Conservation (phyloP, 2,113 vertebrate genomes). For the Gadus chalcogrammus region DNA sequence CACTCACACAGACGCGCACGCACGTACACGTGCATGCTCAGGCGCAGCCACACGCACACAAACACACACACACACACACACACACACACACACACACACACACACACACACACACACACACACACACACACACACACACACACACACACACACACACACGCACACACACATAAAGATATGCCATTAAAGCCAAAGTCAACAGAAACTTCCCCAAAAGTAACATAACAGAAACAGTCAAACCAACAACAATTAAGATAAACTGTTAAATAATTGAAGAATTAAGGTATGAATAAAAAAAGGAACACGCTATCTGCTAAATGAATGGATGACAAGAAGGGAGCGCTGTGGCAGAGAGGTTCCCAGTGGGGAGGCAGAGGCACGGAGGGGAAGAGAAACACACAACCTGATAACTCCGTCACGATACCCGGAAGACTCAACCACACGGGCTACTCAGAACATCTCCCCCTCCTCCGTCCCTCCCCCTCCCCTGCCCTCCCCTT, state of each 20-base stretch:
- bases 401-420: slow-evolving; percentile 56
- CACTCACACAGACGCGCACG: not conserved
- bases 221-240: slow-evolving; percentile 25
- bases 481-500: not conserved
- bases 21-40: not conserved
- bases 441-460: slow-evolving; percentile 60
- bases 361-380: slow-evolving; percentile 47
- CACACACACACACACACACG: slow-evolving; percentile 14
- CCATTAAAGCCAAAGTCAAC: too few relatives aligned
- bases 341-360: slow-evolving; percentile 42
- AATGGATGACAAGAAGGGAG: slow-evolving; percentile 46
- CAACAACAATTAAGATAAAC: slow-evolving; percentile 59
- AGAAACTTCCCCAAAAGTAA: not conserved
- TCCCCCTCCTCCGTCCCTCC: slow-evolving; percentile 50
- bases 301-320: slow-evolving; percentile 53
- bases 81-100: not conserved
- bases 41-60: too few relatives aligned
- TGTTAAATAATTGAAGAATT: slow-evolving; percentile 50
- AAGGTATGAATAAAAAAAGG: slow-evolving; percentile 7
- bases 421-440: slow-evolving; percentile 68
- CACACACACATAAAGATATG: slow-evolving; percentile 8
- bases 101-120: too few relatives aligned
- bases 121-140: slow-evolving; percentile 1
- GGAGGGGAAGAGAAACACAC: slow-evolving; percentile 41
- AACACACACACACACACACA: not conserved